These are phyloP conservation scores for Proterorhinus semilunaris DNA, from an alignment of 2,113 vertebrate genomes.

Conservation along the genomic window DNA sequence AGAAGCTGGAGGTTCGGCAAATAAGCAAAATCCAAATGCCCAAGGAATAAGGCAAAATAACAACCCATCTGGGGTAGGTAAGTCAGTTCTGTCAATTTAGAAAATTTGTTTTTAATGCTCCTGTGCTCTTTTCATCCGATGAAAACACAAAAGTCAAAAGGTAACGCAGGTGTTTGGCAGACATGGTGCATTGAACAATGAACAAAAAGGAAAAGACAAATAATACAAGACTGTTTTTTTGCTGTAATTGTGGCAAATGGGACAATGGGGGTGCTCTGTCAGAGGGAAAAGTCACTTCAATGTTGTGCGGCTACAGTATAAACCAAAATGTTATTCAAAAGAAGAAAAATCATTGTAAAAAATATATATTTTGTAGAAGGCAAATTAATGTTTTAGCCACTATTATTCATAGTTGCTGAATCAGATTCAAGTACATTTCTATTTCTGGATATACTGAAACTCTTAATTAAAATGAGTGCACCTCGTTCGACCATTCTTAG, in stretches of 20 bases:
- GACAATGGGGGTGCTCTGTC: neutral
- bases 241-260: neutral
- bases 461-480: no score
- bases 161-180: neutral
- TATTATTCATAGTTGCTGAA: no score
- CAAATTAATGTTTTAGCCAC: no score
- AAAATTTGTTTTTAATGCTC: neutral
- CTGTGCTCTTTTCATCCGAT: slow-evolving; percentile 5
- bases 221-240: neutral
- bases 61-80: slow-evolving; percentile 17
- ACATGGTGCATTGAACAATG: neutral
- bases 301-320: no score
- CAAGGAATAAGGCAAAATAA: neutral
- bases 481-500: neutral
- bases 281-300: neutral
- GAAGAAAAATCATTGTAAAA: no score
- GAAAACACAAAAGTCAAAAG: slow-evolving; percentile 1
- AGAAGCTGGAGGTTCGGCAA: slow-evolving; percentile 15
- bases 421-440: no score
- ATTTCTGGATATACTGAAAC: no score
- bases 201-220: neutral
- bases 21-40: slow-evolving; percentile 19
- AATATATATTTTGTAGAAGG: no score
- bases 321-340: no score
- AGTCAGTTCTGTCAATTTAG: neutral